These are phyloP conservation scores for Dreissena rostriformis DNA, from an alignment of 1,140 invertebrate species.

Conservation along the genomic window DNA sequence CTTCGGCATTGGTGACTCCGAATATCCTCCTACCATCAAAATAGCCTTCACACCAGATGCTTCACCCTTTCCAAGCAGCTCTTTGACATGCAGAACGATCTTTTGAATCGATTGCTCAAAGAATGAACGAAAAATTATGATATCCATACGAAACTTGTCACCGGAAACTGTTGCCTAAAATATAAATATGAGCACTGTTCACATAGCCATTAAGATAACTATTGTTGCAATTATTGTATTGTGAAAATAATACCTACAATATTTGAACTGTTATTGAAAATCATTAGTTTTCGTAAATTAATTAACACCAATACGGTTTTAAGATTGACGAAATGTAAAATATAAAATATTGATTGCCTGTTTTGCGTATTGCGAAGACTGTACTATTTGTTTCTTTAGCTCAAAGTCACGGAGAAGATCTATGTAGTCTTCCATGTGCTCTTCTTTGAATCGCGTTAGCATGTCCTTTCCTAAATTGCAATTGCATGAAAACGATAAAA, in stretches of 20 bases:
- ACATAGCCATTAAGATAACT: not conserved
- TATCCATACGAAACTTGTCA: constrained; percentile 7
- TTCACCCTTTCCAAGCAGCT: not conserved
- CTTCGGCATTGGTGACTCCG: not conserved
- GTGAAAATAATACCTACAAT: not conserved
- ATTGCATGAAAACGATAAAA: too few species aligned
- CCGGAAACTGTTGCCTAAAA: not conserved
- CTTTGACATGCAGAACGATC: not conserved
- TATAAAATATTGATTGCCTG: not conserved
- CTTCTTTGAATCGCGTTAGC: too few species aligned
- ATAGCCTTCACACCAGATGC: not conserved
- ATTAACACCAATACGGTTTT: not conserved
- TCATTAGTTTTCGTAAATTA: not conserved
- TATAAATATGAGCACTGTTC: not conserved
- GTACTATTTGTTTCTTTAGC: too few species aligned
- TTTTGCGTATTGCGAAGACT: not conserved
- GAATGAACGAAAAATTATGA: not conserved
- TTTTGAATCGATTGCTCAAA: not conserved
- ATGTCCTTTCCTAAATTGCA: too few species aligned
- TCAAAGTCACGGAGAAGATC: too few species aligned
- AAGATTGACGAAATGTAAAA: too few species aligned
- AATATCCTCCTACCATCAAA: not conserved
- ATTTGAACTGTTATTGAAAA: not conserved
- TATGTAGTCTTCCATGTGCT: too few species aligned
- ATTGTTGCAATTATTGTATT: too few species aligned